A percentile compares a stretch with the other conserved stretches of the same genome.
These are phyloP conservation scores for Clinocottus analis DNA, from an alignment of 2,113 vertebrate species.

Conservation along the genomic window DNA sequence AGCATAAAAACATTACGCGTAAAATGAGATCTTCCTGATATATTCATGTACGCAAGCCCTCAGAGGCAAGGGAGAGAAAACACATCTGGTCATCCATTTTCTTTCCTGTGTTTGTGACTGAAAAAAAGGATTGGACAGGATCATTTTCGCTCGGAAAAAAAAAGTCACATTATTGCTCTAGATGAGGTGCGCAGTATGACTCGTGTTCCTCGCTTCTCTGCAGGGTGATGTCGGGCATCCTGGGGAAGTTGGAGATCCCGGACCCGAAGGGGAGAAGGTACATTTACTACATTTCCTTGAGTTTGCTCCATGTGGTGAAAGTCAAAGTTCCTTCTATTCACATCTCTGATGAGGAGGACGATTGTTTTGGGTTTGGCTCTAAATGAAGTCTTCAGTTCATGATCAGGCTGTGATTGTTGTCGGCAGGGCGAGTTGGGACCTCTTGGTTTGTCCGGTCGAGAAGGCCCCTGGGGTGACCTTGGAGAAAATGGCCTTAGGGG, in stretches of 20 bases:
- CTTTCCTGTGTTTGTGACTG: background rate
- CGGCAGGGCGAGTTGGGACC: slow-evolving; percentile 84
- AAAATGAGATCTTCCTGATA: slow-evolving; percentile 23
- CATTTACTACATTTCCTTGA: background rate
- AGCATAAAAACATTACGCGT: slow-evolving; percentile 4
- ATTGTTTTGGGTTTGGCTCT: background rate
- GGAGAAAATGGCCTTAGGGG: slow-evolving; percentile 83
- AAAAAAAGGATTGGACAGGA: background rate
- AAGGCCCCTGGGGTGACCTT: slow-evolving; percentile 80
- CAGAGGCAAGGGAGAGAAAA: too few relatives aligned
- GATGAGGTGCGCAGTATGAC: background rate
- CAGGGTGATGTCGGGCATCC: slow-evolving; percentile 80
- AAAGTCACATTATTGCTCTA: background rate
- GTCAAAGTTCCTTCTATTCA: background rate
- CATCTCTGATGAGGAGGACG: background rate
- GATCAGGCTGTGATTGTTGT: slow-evolving; percentile 24
- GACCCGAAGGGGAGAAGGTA: slow-evolving; percentile 85
- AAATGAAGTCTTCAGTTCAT: background rate
- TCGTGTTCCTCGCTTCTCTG: slow-evolving; percentile 5
- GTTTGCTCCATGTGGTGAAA: background rate
- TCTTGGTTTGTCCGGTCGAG: slow-evolving; percentile 80
- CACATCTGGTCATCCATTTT: background rate
- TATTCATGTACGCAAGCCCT: background rate
- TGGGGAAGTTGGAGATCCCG: slow-evolving; percentile 83
- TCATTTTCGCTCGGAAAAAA: background rate